Conservation (phyloP, 2,888 invertebrate species). For the Hemicrepidius hirtus region DNA sequence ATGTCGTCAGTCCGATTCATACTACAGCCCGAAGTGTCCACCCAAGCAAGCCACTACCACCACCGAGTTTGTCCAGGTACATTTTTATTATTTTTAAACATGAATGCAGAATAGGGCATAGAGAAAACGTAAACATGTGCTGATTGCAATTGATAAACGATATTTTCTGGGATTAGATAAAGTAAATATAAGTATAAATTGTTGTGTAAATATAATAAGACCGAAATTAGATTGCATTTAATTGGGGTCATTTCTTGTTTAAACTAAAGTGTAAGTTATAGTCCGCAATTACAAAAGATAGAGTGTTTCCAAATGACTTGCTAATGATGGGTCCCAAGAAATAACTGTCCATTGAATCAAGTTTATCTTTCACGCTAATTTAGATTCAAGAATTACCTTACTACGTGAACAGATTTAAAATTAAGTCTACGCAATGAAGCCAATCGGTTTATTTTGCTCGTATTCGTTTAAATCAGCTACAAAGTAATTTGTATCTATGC, state of each 20-base stretch:
- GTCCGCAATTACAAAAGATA: too few species aligned
- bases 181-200: not conserved
- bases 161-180: not conserved
- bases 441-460: too few species aligned
- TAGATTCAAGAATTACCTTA: conserved; percentile 9
- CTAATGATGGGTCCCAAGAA: conserved; percentile 2
- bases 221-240: too few species aligned
- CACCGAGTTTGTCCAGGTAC: too few species aligned
- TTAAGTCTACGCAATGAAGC: not conserved
- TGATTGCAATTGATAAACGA: conserved; percentile 7
- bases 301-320: not conserved
- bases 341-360: not conserved
- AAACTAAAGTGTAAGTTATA: too few species aligned
- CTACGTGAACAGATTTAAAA: conserved; percentile 11
- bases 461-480: too few species aligned
- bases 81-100: not conserved
- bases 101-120: not conserved
- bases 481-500: too few species aligned
- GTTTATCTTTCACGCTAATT: conserved; percentile 5
- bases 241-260: too few species aligned
- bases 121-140: not conserved
- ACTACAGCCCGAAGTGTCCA: too few species aligned
- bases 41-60: too few species aligned
- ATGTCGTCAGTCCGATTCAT: too few species aligned
- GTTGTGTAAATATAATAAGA: too few species aligned